Evolutionary conservation across 37 sponge, comb jelly and placozoan species (phyloP).

Genomic region (Spongilla lacustris): DNA sequence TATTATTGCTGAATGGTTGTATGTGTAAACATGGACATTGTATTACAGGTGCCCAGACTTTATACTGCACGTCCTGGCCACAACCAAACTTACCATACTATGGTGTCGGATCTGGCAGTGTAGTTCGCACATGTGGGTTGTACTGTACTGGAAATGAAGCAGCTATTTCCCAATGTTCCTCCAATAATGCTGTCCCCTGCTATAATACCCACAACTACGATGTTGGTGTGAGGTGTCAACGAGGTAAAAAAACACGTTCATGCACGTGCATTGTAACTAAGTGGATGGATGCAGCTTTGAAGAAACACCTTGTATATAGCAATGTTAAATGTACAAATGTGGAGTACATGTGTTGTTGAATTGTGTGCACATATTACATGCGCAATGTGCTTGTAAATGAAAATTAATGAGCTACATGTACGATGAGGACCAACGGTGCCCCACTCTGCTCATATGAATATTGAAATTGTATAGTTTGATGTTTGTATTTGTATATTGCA

Average conservation of each 20-base stretch:
- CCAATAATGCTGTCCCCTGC: background rate
- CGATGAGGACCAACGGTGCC: too few relatives aligned
- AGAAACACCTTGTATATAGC: background rate
- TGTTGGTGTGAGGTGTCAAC: background rate
- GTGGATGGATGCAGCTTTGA: too few relatives aligned
- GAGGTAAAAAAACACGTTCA: background rate
- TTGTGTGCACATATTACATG: too few relatives aligned
- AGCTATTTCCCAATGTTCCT: background rate
- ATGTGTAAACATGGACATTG: too few relatives aligned
- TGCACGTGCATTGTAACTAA: too few relatives aligned
- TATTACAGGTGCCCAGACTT: background rate
- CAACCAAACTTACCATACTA: background rate
- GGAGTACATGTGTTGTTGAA: too few relatives aligned
- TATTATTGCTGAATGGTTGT: too few relatives aligned
- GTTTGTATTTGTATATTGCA: too few relatives aligned
- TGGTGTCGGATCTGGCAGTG: background rate
- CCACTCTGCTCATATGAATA: too few relatives aligned
- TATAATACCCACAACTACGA: background rate
- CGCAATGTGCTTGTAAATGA: too few relatives aligned
- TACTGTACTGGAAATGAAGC: background rate
- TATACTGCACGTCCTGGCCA: background rate
- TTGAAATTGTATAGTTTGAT: too few relatives aligned
- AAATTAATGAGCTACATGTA: too few relatives aligned
- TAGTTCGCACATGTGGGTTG: background rate
- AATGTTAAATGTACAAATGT: background rate